Evolutionary conservation across 2,113 vertebrate genomes (phyloP).

Genomic region (Lichenostomus cassidix): DNA sequence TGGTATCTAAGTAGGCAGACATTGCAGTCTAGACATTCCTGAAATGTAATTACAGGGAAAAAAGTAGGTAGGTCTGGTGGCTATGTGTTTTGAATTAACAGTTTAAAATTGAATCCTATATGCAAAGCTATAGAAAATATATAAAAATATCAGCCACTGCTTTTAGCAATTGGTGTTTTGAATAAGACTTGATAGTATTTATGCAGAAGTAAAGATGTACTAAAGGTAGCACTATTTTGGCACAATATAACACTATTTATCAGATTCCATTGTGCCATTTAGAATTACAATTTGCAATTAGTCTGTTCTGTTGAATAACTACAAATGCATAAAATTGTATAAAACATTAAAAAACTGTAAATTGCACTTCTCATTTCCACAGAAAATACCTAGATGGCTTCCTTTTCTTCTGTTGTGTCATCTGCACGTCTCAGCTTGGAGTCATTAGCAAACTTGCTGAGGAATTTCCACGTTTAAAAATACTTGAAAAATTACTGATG

Average conservation of each 20-base stretch:
- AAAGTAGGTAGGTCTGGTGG: neutral
- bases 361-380: neutral
- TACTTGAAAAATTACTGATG: neutral
- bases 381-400: neutral
- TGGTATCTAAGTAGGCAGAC: neutral
- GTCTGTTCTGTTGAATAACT: neutral
- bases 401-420: neutral
- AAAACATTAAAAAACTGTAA: neutral
- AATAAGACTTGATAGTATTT: neutral
- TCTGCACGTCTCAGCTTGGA: neutral
- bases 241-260: neutral
- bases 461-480: neutral
- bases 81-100: neutral
- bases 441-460: neutral
- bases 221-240: neutral
- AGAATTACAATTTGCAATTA: neutral
- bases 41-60: neutral
- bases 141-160: neutral
- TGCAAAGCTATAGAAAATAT: neutral
- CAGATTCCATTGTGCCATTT: neutral
- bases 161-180: neutral
- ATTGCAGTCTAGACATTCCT: accelerated
- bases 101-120: neutral
- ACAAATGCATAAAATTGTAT: neutral
- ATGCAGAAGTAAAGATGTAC: neutral